Evolutionary conservation across 1,140 invertebrate species (phyloP).

Genomic region (Trissolcus basalis): DNA sequence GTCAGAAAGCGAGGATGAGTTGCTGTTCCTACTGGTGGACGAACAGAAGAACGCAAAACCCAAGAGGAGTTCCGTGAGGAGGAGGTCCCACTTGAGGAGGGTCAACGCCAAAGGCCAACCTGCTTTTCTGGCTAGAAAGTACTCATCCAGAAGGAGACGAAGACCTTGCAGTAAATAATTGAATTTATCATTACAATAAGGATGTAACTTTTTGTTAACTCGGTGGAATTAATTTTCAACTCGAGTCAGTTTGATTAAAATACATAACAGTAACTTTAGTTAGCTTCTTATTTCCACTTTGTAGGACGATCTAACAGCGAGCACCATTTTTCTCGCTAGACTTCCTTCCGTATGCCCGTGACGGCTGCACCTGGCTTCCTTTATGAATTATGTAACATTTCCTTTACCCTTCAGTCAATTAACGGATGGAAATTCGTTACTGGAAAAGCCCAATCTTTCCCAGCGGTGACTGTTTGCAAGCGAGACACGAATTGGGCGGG

Average conservation of each 20-base stretch:
- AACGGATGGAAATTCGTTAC: neutral
- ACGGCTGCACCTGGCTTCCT: conserved; percentile 45
- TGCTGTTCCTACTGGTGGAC: conserved; percentile 56
- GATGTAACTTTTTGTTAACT: neutral
- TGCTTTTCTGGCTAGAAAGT: conserved; percentile 71
- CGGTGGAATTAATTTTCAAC: conserved; percentile 5
- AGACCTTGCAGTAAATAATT: conserved; percentile 66
- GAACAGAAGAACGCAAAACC: conserved; percentile 42
- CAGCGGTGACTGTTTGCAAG: too few species aligned
- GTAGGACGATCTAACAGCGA: conserved; percentile 22
- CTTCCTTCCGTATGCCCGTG: conserved; percentile 33
- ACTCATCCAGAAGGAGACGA: conserved; percentile 69
- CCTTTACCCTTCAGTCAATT: conserved; percentile 1
- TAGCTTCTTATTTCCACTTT: conserved; percentile 19
- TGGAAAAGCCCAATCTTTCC: neutral
- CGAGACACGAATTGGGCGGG: too few species aligned
- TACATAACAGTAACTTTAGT: conserved; percentile 16
- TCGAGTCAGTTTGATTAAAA: neutral
- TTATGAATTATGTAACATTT: conserved; percentile 44
- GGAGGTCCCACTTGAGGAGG: conserved; percentile 69
- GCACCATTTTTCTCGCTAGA: conserved; percentile 33
- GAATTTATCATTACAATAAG: too few species aligned
- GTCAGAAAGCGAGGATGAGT: conserved; percentile 65
- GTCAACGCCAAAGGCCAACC: conserved; percentile 66
- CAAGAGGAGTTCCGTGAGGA: conserved; percentile 67